Evolutionary conservation across 1,140 invertebrate genomes (phyloP).

Genomic region (Phthorimaea operculella): DNA sequence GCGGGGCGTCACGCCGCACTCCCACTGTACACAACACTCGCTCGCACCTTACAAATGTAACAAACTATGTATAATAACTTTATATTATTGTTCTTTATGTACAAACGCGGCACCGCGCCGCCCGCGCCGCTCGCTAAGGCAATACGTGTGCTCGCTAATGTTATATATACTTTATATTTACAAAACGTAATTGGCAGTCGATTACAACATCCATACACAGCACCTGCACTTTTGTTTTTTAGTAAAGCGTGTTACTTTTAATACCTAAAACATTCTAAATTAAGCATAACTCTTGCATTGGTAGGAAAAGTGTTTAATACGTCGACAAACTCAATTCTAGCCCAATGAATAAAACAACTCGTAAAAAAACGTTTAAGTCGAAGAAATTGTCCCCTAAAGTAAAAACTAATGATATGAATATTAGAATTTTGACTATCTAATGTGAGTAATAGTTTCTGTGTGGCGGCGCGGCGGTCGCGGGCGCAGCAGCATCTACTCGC

Average conservation of each 20-base stretch:
- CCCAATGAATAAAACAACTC: slow-evolving; percentile 43
- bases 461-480: slow-evolving; percentile 17
- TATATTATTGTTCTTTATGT: slow-evolving; percentile 61
- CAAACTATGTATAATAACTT: slow-evolving; percentile 53
- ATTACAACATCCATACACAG: slow-evolving; percentile 39
- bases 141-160: slow-evolving; percentile 42
- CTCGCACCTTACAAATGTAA: slow-evolving; percentile 57
- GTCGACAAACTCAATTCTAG: slow-evolving; percentile 47
- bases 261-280: slow-evolving; percentile 38
- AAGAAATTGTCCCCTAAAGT: slow-evolving; percentile 59
- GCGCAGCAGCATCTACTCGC: slow-evolving; percentile 14
- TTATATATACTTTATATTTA: slow-evolving; percentile 58
- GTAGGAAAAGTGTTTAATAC: slow-evolving; percentile 28
- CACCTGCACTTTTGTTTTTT: slow-evolving; percentile 51
- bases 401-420: slow-evolving; percentile 67
- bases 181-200: slow-evolving; percentile 54
- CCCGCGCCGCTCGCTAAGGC: slow-evolving; percentile 38
- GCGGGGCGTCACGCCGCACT: slow-evolving; percentile 24
- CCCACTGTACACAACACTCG: slow-evolving; percentile 42
- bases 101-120: slow-evolving; percentile 41
- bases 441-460: slow-evolving; percentile 40
- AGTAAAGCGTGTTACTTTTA: slow-evolving; percentile 46
- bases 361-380: slow-evolving; percentile 39
- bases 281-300: slow-evolving; percentile 31
- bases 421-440: slow-evolving; percentile 65